Evolutionary conservation across 2,113 vertebrate species (phyloP), one percentile per base, ranked within the genome.

Genomic region (Phasianus colchicus): DNA sequence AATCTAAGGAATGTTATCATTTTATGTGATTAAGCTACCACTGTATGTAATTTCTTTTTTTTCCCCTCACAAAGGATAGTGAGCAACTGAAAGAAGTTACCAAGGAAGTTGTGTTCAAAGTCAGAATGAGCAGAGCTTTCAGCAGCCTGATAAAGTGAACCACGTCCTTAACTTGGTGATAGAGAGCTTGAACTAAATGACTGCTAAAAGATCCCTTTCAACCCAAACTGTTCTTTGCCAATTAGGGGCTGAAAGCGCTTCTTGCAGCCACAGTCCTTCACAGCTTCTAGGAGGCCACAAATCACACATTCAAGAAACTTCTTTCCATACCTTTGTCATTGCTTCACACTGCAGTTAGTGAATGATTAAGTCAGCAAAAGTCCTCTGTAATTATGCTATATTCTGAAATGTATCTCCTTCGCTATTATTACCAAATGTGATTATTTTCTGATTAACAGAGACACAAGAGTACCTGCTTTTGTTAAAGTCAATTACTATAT

Each of bases 401-500:
- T 83, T 91, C 79, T 73, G 60, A 80, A 87, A 45, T 38, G 10
- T 67, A 30, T 76, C 92, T 75, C 40, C 20, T 92, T 89, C 27
- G 63, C 18, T 30, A 66, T 0, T 80, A 73, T 25, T 72, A 85
- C 36, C 27, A 86, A 69, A 80, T 2, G 0, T 34, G 36, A 52
- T 1, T 78, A 27, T 73, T 83, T 92, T 88, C n/a, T 54, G 67
- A 92, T 27, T 67, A 55, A 36, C 14, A 78, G 13, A 87, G 22
- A 93, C 38, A 24, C 9, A 34, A 70, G 14, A 83, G 16, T 40
- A 92, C 43, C 54, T 78, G 64, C 43, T 89, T 79, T 83, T 89
- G 71, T 93, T 95, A 38, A 90, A 95, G 45, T 71, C 61, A 67
- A 15, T 92, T 80, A 90, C 29, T 86, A 10, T 92, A 80, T 90